Percentiles rank a stretch among this genome's conserved stretches.
phyloP scores from a whole-genome alignment of 2,888 invertebrate genomes.

The Bugula neritina region DNA sequence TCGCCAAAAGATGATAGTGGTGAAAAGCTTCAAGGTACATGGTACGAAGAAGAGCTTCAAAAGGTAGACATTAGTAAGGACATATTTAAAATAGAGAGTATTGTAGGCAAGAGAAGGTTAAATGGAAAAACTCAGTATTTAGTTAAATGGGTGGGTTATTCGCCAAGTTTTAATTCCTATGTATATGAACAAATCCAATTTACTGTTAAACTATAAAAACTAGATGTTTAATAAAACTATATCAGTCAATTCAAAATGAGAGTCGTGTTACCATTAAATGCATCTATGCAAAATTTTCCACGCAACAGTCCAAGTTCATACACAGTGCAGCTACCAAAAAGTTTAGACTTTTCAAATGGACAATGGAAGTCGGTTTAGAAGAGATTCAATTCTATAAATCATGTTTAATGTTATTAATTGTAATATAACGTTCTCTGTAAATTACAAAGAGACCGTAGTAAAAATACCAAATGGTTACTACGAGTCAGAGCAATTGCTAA shows the following conservation, averaged over 20 bases:
- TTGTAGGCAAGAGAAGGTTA: background rate
- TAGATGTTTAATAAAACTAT: background rate
- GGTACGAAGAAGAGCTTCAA: slow-evolving; percentile 18
- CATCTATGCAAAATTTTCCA: background rate
- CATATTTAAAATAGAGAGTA: background rate
- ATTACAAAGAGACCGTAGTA: too few relatives aligned
- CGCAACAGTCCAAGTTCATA: background rate
- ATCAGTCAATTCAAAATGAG: background rate
- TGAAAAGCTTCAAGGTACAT: background rate
- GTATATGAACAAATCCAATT: background rate
- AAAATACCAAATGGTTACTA: too few relatives aligned
- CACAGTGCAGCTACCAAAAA: background rate
- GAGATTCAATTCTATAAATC: background rate
- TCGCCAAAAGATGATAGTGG: background rate
- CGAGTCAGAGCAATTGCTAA: too few relatives aligned
- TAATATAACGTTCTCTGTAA: too few relatives aligned
- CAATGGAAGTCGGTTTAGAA: background rate
- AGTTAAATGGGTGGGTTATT: slow-evolving; percentile 11
- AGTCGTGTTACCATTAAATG: background rate
- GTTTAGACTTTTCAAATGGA: background rate
- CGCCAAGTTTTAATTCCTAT: background rate
- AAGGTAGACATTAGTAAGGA: background rate
- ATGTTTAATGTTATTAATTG: too few relatives aligned
- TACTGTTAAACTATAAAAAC: slow-evolving; percentile 3
- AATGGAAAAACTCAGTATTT: slow-evolving; percentile 6